Base-by-base conservation (phyloP, 1,140 invertebrate species). In the Drosophila kanapiae region DNA sequence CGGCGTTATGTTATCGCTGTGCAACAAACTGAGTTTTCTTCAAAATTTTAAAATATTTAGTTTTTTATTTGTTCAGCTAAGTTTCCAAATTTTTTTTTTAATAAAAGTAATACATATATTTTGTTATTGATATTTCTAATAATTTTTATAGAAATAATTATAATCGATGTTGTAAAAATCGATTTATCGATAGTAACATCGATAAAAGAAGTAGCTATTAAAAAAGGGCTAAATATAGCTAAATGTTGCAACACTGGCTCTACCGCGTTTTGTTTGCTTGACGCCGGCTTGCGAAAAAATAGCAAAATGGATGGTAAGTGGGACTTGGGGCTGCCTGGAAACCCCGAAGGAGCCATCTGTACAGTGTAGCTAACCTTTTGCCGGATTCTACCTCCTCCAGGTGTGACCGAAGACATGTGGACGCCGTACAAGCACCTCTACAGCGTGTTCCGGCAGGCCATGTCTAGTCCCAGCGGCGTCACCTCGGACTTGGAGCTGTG, bases 361-460 rank as follows among this genome's bases (percentile, higher is more conserved):
- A 11, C 4, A 33, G 7, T 11, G n/a, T 58, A 14, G 16, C 33
- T 14, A 5, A 11, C 8, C 35, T 38, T 2, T 23, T 56, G 53
- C 35, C 14, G 35, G 0, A 9, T 27, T 53, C 18, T 9, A 16
- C 27, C 3, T 29, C 9, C 27, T 18, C 2, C 60, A 91, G 87
- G 62, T 51, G 70, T 87, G 2, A 71, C 59, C 40, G 96, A 96
- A 87, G 96, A 97, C 93, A 94, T 98, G 93, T 98, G 97, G 97
- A 96, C 96, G 70, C 96, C 97, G 8, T 98, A 95, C 92, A 97
- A 97, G 85, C 96, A 97, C 78, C 91, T 98, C 13, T 95, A 96
- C 65, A 94, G 93, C 51, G 94, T 96, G 37, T 95, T 98, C 13
- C 96, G 97, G 83, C 93, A 94, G 40, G 95, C 96, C 72, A 93